Percentiles rank a stretch among this genome's conserved stretches.
Conservation (phyloP, 2,113 vertebrate genomes). For the human region GRCh38 chr13:103255501-103256000, state of each 20-base stretch:
- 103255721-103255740: constrained; percentile 74
- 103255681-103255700: constrained; percentile 70
- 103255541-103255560: constrained; percentile 71
- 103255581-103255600: constrained; percentile 58
- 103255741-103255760: constrained; percentile 75
- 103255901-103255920: constrained; percentile 81
- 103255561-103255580: constrained; percentile 65
- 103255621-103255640: constrained; percentile 39
- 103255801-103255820: constrained; percentile 76
- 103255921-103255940: constrained; percentile 72
- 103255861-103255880: constrained; percentile 75
- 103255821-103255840: constrained; percentile 73
- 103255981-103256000: constrained; percentile 71
- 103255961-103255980: constrained; percentile 55
- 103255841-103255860: constrained; percentile 82
- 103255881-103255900: constrained; percentile 1
- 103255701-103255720: constrained; percentile 80
- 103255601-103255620: constrained; percentile 58
- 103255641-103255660: constrained; percentile 34
- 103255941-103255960: constrained; percentile 54
- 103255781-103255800: constrained; percentile 57
- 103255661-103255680: constrained; percentile 70
- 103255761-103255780: constrained; percentile 68
- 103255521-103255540: constrained; percentile 59
- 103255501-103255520: constrained; percentile 54